Evolutionary conservation across 1,140 invertebrate species (phyloP), one percentile per base, ranked within the genome.

Genomic region (Drosophila orosa): DNA sequence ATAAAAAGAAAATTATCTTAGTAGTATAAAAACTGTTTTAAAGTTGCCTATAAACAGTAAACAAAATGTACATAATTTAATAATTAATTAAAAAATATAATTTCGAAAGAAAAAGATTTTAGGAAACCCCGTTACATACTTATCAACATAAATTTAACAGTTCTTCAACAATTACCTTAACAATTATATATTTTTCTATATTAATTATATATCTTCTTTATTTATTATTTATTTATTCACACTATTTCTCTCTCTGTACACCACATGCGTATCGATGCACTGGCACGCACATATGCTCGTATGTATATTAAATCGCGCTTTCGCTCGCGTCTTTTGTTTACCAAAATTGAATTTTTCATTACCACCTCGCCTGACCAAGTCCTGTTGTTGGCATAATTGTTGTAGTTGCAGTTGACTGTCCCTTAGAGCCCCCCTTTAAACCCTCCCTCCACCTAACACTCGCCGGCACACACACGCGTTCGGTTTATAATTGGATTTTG

Each of bases 301-400:
- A n/a, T 45, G 48, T 68, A 42, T 65, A 61, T 74, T 52, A 74
- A 74, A 75, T 74, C 42, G 60, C 60, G 42, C 45, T 67, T 59
- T 59, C 71, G 74, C 19, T 57, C 54, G 24, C 61, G 48, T 67
- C 72, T 76, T 76, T 75, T 76, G 74, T 76, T 76, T 75, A 67
- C 71, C 62, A 74, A 76, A 54, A 75, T 75, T 75, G 74, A 76
- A 75, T 76, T 76, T 76, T 76, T 76, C 74, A 76, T 76, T 76
- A 67, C 61, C 54, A 24, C 60, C 22, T 12, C 9, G 33, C 47
- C 44, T 37, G 61, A 22, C 71, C 71, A 74, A 66, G 72, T 67
- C 39, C 17, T 39, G 19, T 29, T 72, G 35, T 31, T 72, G 50
- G 13, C 50, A 24, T 54, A 54, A 40, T 35, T 45, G 48, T 52